phyloP scores from a whole-genome alignment of 2,888 invertebrate genomes.

The Notodonta ziczac region DNA sequence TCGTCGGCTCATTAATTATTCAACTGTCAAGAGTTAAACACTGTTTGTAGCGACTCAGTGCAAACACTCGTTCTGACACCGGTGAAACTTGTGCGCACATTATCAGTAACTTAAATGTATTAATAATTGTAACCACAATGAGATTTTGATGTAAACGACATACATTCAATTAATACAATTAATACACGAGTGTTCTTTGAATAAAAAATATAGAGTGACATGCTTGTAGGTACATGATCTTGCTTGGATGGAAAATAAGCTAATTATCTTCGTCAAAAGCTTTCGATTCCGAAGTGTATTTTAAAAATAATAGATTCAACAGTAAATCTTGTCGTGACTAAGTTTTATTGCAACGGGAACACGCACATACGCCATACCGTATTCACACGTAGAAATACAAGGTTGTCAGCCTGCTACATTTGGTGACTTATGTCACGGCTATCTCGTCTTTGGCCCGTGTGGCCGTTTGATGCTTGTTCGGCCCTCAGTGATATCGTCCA shows the following conservation, averaged over 20 bases:
- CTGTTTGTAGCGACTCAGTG: slow-evolving; percentile 41
- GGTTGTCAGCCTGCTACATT: slow-evolving; percentile 78
- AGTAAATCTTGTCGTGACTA: slow-evolving; percentile 39
- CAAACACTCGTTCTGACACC: slow-evolving; percentile 39
- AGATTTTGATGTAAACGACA: not conserved
- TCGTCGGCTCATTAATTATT: slow-evolving; percentile 52
- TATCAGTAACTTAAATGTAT: not conserved
- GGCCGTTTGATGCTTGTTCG: slow-evolving; percentile 44
- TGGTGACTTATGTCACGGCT: slow-evolving; percentile 81
- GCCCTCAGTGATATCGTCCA: slow-evolving; percentile 56
- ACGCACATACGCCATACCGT: slow-evolving; percentile 44
- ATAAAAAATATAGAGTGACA: too few species aligned
- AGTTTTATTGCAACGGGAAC: slow-evolving; percentile 52
- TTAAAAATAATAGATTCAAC: not conserved
- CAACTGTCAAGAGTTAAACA: slow-evolving; percentile 51
- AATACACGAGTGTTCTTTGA: too few species aligned
- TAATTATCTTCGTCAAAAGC: too few species aligned
- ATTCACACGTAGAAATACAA: slow-evolving; percentile 74
- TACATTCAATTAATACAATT: not conserved
- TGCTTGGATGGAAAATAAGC: too few species aligned
- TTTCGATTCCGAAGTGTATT: too few species aligned
- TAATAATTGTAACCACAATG: not conserved
- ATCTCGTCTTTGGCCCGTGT: slow-evolving; percentile 60
- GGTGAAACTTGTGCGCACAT: slow-evolving; percentile 20
- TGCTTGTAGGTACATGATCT: too few species aligned